Percentiles rank a stretch among this genome's conserved stretches.
Evolutionary conservation across 2,888 invertebrate species (phyloP).

Genomic region (Noctua pronuba): DNA sequence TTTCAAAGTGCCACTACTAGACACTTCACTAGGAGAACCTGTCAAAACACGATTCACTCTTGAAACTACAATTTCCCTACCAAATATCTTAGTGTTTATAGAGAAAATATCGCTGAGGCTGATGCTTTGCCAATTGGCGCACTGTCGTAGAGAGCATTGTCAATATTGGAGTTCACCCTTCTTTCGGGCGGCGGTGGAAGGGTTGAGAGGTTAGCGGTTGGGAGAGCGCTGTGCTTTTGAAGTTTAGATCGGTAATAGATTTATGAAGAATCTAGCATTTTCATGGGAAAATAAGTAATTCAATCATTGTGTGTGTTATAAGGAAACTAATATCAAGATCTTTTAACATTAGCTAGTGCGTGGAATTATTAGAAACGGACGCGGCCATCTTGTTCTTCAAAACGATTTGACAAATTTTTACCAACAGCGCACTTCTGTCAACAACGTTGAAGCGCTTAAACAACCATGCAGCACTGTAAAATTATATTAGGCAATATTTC

Average conservation of each 20-base stretch:
- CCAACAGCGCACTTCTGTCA: neutral
- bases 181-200: slow-evolving; percentile 57
- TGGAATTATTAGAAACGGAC: neutral
- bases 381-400: neutral
- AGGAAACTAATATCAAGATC: neutral
- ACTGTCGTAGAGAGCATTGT: slow-evolving; percentile 82
- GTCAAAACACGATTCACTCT: slow-evolving; percentile 59
- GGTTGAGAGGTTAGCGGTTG: slow-evolving; percentile 60
- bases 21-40: slow-evolving; percentile 47
- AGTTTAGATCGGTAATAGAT: neutral
- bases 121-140: slow-evolving; percentile 78
- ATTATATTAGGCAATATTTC: neutral
- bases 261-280: neutral
- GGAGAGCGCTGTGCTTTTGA: slow-evolving; percentile 7
- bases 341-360: neutral
- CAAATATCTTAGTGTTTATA: slow-evolving; percentile 77
- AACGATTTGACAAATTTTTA: neutral
- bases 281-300: neutral
- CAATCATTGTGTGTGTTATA: neutral
- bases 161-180: slow-evolving; percentile 79
- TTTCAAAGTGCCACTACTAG: slow-evolving; percentile 25
- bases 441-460: neutral
- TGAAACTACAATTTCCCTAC: slow-evolving; percentile 75
- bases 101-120: slow-evolving; percentile 76
- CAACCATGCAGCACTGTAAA: neutral